Base-by-base conservation (phyloP, 2,113 vertebrate species). In the Sphyrna mokarran region DNA sequence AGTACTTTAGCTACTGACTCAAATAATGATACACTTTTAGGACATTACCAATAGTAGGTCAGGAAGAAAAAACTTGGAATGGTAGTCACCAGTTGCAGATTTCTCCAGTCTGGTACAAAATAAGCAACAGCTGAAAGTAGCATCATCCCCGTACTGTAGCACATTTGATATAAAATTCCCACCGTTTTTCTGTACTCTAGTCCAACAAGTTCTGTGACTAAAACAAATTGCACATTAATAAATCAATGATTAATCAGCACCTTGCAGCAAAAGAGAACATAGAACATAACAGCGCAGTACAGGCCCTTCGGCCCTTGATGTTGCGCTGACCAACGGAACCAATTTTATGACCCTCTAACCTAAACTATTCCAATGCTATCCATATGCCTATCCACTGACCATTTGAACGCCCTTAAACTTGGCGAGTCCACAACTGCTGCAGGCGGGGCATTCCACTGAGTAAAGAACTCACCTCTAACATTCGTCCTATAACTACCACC, bases 151-250 rank as follows among this genome's bases (percentile, higher is more conserved):
- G 98, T 72, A 0, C 98, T 99, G 97, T 99, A 99, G 97, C 99
- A 98, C 95, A 99, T 98, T 97, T 99, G 99, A 96, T 98, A 98
- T 76, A 98, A 80, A 0, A 99, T 98, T 61, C 98, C 99, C 96
- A 99, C 98, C 0, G 98, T 98, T 63, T 98, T 97, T 94, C 99
- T 97, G 97, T 98, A 98, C 96, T 99, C 98, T 13, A 99, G 98
- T 0, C 99, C 99, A 48, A 99, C 99, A 0, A 99, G 97, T 97
- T 99, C 99, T 0, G 98, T 99, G 96, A 99, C 99, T 99, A 96
- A 96, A 96, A 66, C 96, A 86, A 96, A 89, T 70, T 3, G n/a
- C 2, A 37, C 48, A 9, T 29, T 0, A 37, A 48, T 20, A 95
- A 96, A 54, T 95, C 16, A 54, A 29, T 76, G 69, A 95, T 48